Conservation (phyloP, 1,140 invertebrate genomes). For the Drosophila lowei region DNA sequence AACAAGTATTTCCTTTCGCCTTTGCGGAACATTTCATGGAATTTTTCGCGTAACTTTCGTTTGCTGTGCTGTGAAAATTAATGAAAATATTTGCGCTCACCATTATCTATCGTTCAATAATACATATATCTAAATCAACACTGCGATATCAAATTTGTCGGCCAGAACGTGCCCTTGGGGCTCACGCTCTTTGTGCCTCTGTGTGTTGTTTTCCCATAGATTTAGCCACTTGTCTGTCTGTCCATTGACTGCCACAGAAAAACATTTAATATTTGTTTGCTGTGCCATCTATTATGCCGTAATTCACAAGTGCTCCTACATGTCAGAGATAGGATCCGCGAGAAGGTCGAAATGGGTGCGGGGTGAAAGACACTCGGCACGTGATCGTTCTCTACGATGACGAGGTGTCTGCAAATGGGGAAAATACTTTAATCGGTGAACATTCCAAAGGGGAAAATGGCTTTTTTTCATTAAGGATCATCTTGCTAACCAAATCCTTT, state of each 20-base stretch:
- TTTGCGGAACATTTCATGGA: slow-evolving; percentile 34
- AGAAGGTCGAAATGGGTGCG: slow-evolving; percentile 25
- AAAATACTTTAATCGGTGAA: slow-evolving; percentile 28
- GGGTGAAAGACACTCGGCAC: slow-evolving; percentile 37
- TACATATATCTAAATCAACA: slow-evolving; percentile 57
- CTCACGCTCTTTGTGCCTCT: slow-evolving; percentile 21
- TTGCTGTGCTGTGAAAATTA: slow-evolving; percentile 36
- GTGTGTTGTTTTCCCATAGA: slow-evolving; percentile 27
- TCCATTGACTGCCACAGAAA: slow-evolving; percentile 51
- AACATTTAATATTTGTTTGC: slow-evolving; percentile 54
- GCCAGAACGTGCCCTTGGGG: slow-evolving; percentile 60
- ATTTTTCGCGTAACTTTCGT: slow-evolving; percentile 8
- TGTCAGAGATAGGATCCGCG: slow-evolving; percentile 63
- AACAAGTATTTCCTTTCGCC: slow-evolving; percentile 52
- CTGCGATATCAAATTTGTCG: slow-evolving; percentile 51
- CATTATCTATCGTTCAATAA: slow-evolving; percentile 35
- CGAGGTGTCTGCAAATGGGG: slow-evolving; percentile 12
- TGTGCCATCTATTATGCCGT: slow-evolving; percentile 60
- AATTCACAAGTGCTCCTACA: slow-evolving; percentile 72
- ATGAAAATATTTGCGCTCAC: slow-evolving; percentile 58
- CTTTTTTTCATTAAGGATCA: background rate
- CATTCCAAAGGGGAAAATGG: slow-evolving; percentile 30
- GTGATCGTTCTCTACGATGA: slow-evolving; percentile 44
- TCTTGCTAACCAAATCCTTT: background rate
- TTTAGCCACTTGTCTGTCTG: slow-evolving; percentile 48